Base-by-base conservation (phyloP, 2,888 invertebrate species). In the Tenthredo distinguenda region DNA sequence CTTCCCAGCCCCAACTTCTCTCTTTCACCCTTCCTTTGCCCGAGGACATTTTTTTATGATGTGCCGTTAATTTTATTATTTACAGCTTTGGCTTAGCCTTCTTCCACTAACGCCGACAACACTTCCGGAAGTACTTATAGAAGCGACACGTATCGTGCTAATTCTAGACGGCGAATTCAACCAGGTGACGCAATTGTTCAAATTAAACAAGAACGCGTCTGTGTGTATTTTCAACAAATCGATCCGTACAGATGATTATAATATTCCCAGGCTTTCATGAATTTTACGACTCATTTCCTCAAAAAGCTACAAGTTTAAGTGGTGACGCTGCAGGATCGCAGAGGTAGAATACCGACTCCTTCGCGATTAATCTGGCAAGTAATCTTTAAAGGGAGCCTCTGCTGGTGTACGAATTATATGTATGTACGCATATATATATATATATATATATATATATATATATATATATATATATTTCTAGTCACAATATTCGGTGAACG, bases 1-100 rank as follows among this genome's bases (percentile, higher is more conserved):
- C 62, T 40, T n/a, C 40, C 37, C 21, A 37, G 3, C 12, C 40
- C 21, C 40, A 18, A 6, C 31, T 77, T 10, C 34, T 15, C 9
- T 21, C 21, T 31, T 31, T 37, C 15, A 37, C 31, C 79, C 65
- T 62, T 81, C 76, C 79, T 31, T 79, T 15, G 85, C 85, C 68
- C 34, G 31, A 26, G 65, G 65, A 47, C 47, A 79, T 77, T 85
- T 79, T 62, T 65, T 68, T 85, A 77, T 47, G 85, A 85, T 65
- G 31, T 65, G 85, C 77, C 55, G 58, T 84, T 72, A 37, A 84
- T 84, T 84, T 85, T 68, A 65, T 79, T 85, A 50, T 58, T 76
- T 84, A 58, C 77, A 79, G 79, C 65, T 79, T 47, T 68, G 21
- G 26, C 62, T 62, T 81, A 21, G 15, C 26, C 62, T 40, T n/a